These are phyloP conservation scores for Elmis aenea DNA, from an alignment of 2,888 invertebrate species.

Conservation along the genomic window DNA sequence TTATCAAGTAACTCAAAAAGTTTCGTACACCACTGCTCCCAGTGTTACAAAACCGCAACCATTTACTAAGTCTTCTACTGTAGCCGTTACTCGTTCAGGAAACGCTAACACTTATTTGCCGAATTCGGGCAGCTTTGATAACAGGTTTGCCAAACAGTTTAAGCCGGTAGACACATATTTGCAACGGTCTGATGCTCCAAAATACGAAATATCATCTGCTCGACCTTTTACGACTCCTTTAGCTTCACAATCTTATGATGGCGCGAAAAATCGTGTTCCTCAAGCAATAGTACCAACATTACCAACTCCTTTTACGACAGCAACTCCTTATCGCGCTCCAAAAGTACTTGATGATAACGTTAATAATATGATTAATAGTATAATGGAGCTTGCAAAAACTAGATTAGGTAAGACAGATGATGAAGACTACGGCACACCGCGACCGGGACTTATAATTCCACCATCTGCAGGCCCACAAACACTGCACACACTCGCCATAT, in stretches of 20 bases:
- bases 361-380: slow-evolving; percentile 63
- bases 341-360: slow-evolving; percentile 55
- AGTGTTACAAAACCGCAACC: slow-evolving; percentile 21
- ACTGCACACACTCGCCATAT: slow-evolving; percentile 71
- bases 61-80: too few species aligned
- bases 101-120: too few species aligned
- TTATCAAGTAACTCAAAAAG: not conserved
- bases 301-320: slow-evolving; percentile 35
- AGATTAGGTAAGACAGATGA: slow-evolving; percentile 43
- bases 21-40: slow-evolving; percentile 1
- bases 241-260: slow-evolving; percentile 13
- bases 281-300: slow-evolving; percentile 33
- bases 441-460: slow-evolving; percentile 64
- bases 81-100: too few species aligned
- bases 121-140: too few species aligned
- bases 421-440: slow-evolving; percentile 47
- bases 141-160: too few species aligned
- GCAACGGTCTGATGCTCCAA: too few species aligned
- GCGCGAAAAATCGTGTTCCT: slow-evolving; percentile 23
- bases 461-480: slow-evolving; percentile 74
- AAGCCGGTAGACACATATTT: too few species aligned
- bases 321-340: slow-evolving; percentile 37
- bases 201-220: slow-evolving; percentile 39
- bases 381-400: slow-evolving; percentile 52
- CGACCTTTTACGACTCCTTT: slow-evolving; percentile 35